Evolutionary conservation across 2,888 invertebrate species (phyloP), one percentile per base, ranked within the genome.

Genomic region (Galerucella pusilla): DNA sequence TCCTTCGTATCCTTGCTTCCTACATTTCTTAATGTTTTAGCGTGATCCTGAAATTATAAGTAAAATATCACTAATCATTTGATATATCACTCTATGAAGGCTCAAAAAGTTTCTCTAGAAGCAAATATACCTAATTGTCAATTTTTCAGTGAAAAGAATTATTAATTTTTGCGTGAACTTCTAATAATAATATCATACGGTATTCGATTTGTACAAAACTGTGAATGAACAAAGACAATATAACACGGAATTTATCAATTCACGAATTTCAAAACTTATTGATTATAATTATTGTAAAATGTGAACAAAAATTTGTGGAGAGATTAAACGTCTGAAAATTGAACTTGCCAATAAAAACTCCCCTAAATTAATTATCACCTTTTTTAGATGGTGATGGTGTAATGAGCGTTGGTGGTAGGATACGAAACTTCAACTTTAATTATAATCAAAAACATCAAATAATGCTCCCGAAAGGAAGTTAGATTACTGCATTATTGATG

Each of bases 371-470:
- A 12, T 67, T 67, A 12, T 1, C 67, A 12, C 52, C 67, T 52
- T 67, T 49, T 52, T 14, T 67, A 45, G 54, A 67, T 20, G 28
- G 20, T 49, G 54, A 49, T 25, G 67, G 52, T 52, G 16, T 67
- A 20, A 52, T 67, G 25, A 49, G 20, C 54, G 28, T 12, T 11
- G 54, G 28, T n/a, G 49, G 67, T 52, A 25, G 67, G 7, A 7
- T 67, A 52, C 49, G 25, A 11, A 67, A 67, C 11, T 67, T 49
- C n/a, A 52, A 67, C 5, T 12, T 67, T 2, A 7, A 3, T 14
- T 67, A 52, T 20, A 49, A 11, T 6, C 14, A 14, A 49, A 49
- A 49, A 14, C 14, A 49, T 11, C 49, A 11, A 14, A 49, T 49
- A 49, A 49, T 49, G 11, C 14, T 11, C 5, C 49, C 49, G 14